Percentiles rank a stretch among this genome's conserved stretches.
phyloP scores from a whole-genome alignment of 2,888 invertebrate species.

The Troilus luridus region DNA sequence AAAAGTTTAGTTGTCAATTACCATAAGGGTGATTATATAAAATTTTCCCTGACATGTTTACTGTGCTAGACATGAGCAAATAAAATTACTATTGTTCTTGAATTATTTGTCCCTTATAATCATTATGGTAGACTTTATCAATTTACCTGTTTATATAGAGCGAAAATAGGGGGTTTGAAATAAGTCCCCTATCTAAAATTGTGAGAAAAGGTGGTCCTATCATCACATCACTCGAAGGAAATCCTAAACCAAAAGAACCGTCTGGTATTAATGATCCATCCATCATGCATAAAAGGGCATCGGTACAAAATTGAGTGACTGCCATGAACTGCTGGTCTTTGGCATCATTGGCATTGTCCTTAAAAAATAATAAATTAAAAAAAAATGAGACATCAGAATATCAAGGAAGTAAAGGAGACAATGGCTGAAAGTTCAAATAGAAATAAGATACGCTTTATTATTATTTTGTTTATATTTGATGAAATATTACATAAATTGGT shows the following conservation, averaged over 20 bases:
- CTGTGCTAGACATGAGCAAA: no score
- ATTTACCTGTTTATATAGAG: conserved; percentile 89
- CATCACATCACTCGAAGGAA: conserved; percentile 90
- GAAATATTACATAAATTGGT: no score
- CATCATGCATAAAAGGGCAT: not conserved
- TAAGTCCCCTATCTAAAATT: conserved; percentile 86
- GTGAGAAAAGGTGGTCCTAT: conserved; percentile 93
- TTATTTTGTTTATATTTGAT: no score
- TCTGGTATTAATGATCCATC: conserved; percentile 72
- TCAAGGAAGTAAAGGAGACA: no score
- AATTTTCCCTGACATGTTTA: no score
- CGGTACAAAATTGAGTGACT: not conserved
- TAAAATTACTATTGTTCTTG: no score
- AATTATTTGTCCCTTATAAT: not conserved
- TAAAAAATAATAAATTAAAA: not conserved
- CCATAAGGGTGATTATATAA: no score
- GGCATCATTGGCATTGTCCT: not conserved
- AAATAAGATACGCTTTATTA: no score
- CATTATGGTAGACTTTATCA: not conserved
- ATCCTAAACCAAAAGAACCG: conserved; percentile 96
- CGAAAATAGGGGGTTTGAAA: conserved; percentile 86
- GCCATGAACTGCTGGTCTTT: conserved; percentile 11
- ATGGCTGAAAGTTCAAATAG: no score
- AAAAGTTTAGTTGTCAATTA: no score
- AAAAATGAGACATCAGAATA: not conserved